Evolutionary conservation across 1,140 invertebrate genomes (phyloP), one percentile per base, ranked within the genome.

Genomic region (Ctenoplectra terminalis): DNA sequence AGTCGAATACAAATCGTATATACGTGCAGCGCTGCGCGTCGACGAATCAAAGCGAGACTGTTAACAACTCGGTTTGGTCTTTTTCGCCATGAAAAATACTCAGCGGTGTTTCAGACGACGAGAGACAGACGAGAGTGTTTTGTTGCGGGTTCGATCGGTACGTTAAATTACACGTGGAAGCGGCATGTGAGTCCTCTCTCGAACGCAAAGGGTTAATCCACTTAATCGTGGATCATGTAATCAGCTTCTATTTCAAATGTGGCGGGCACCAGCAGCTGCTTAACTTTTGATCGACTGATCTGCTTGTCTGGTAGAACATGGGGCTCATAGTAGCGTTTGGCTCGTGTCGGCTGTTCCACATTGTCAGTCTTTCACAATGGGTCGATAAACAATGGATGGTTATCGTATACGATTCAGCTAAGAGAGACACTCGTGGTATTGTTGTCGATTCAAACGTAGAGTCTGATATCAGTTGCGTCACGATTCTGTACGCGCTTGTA

Each of bases 361-460:
- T 86, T 86, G 85, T 79, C 66, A 54, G 50, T 31, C 48, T 69
- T 37, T 40, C 60, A 87, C 84, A 87, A 86, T 87, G 34, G 70
- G 29, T 64, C 26, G 60, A 75, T 87, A 87, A 87, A 87, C 85
- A 87, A 86, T 86, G 74, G 80, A 72, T 72, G 67, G 74, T 61
- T 86, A 83, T 80, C 66, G 81, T 43, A 23, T 76, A 63, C 29
- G 73, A 86, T 87, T 82, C 75, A 80, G 81, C 48, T 72, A 61
- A 76, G 84, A 52, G 54, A 43, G 20, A 43, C 60, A 58, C 56
- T 70, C 34, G 31, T 48, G 29, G 70, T 50, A 43, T 83, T 83
- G 72, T 86, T 26, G 58, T 34, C 29, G 73, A 78, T 74, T 77
- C 52, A 15, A 71, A 82, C 37, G 20, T 54, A 46, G 20, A 23